Evolutionary conservation across 1,140 invertebrate species (phyloP), one percentile per base, ranked within the genome.

Genomic region (Oryzaephilus surinamensis): DNA sequence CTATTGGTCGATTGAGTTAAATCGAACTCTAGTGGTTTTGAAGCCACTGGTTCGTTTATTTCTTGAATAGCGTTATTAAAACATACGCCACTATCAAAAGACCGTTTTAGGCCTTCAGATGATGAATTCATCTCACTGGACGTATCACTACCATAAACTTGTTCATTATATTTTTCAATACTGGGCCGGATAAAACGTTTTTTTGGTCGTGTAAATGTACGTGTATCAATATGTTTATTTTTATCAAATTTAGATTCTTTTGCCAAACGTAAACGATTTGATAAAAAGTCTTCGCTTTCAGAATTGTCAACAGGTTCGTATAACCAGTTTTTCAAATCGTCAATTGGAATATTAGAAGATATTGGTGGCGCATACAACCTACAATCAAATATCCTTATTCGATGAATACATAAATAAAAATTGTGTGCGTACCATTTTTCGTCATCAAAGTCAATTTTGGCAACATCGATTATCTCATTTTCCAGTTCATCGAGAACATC

Each of bases 161-260:
- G 26, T 18, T 17, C 20, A 10, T 21, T 17, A 27, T 16, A 41
- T 41, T 60, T 54, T 46, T 65, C 64, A 37, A 66, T 61, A 48
- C 58, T 64, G 21, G 61, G 51, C 21, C 62, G 54, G 8, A 30
- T 58, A 13, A 52, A 53, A 17, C 57, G 52, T 48, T 63, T 61
- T 45, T 69, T 70, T 4, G 66, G 60, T 43, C 67, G 58, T 7
- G 66, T 70, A 47, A 69, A 70, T 30, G 67, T 70, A 44, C 66
- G 55, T 2, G 66, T 65, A 39, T 70, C 65, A 8, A 69, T 57
- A 30, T 34, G 50, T 52, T 51, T 63, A 31, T 41, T 36, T 38
- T 57, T 44, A 7, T 16, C 23, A 19, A 13, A 23, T 29, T 21
- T 26, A 30, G 38, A 33, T 26, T 12, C 19, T 32, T 7, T 15